Conservation (phyloP, 2,888 invertebrate species). For the Scaptomyza polygonia region DNA sequence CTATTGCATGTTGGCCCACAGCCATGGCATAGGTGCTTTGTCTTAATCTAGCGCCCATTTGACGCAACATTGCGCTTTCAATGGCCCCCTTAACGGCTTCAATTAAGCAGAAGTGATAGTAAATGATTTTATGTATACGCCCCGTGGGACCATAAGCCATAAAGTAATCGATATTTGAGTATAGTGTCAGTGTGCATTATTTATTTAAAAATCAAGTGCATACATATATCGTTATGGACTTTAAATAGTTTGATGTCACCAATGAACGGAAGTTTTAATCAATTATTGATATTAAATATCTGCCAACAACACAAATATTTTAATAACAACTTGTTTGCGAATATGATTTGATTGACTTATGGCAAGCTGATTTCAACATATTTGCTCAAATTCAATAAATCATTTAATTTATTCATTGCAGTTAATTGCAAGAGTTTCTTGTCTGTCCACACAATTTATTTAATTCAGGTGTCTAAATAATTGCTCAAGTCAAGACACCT, state of each 20-base stretch:
- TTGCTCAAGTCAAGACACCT: background rate
- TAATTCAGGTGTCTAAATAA: background rate
- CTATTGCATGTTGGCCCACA: conserved; percentile 22
- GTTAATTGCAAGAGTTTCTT: background rate
- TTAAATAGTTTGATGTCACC: background rate
- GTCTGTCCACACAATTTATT: background rate
- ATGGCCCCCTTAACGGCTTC: conserved; percentile 51
- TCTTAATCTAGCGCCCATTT: conserved; percentile 66
- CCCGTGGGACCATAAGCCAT: conserved; percentile 2
- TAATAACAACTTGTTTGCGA: background rate
- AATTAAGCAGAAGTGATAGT: conserved; percentile 63
- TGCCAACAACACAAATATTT: no score
- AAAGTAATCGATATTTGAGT: conserved; percentile 28
- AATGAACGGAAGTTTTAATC: background rate
- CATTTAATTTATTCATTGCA: background rate
- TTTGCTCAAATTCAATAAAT: background rate
- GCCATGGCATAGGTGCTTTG: conserved; percentile 63
- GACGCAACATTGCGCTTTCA: conserved; percentile 53
- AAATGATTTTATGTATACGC: conserved; percentile 32
- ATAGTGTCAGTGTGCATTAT: background rate
- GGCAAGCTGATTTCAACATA: background rate
- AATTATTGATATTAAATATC: conserved; percentile 9
- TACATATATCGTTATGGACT: background rate
- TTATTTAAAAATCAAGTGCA: background rate
- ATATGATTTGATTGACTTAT: background rate